These are phyloP conservation scores for Chrysochloris asiatica DNA, from an alignment of 2,113 vertebrate species.

Conservation along the genomic window DNA sequence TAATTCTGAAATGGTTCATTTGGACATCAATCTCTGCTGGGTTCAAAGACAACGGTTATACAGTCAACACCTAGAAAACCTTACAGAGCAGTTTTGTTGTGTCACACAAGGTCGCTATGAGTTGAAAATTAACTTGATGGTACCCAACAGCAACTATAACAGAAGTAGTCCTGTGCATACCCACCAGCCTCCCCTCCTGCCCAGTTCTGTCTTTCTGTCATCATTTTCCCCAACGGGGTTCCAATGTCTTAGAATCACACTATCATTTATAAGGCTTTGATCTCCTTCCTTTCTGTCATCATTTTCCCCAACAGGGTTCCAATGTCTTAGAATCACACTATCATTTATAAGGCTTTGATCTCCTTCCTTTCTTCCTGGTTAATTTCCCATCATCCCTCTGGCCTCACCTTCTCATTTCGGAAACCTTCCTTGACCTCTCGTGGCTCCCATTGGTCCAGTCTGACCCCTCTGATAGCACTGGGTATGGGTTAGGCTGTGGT, in stretches of 20 bases:
- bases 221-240: not conserved
- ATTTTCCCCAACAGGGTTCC: fast-evolving
- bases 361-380: not conserved
- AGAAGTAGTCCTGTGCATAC: fast-evolving
- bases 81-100: not conserved
- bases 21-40: fast-evolving
- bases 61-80: not conserved
- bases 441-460: fast-evolving
- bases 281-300: fast-evolving
- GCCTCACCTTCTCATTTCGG: not conserved
- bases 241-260: fast-evolving
- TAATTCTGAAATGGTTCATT: fast-evolving
- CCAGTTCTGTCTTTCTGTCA: not conserved
- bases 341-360: not conserved
- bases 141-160: not conserved
- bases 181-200: not conserved
- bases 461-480: fast-evolving
- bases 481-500: not conserved
- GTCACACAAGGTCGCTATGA: not conserved
- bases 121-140: not conserved
- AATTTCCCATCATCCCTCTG: fast-evolving
- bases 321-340: fast-evolving
- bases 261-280: not conserved
- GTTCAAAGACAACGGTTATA: not conserved
- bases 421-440: fast-evolving